Base-by-base conservation (phyloP, 2,888 invertebrate species). In the Adelognathus sp. region DNA sequence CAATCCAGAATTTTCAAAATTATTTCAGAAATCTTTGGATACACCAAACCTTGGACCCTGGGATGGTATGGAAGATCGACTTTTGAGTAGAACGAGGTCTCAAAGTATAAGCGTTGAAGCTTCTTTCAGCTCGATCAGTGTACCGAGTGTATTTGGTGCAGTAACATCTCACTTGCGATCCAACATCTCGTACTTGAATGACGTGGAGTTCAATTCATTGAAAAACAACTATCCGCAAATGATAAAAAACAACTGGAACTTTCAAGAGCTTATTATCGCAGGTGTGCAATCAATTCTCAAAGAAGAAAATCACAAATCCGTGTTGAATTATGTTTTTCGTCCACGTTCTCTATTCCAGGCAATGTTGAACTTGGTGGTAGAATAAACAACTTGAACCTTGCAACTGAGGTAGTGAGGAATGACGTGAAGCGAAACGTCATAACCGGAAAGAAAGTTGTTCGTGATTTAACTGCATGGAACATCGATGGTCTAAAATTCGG, bases 311-410 rank as follows among this genome's bases (percentile, higher is more conserved):
- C 2, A 7, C 11, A 7, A 16, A 4, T 50, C 21, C 21, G 11
- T n/a, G 4, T 50, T 21, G 21, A 24, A 5, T 41, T n/a, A n/a
- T n/a, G n/a, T n/a, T n/a, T n/a, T n/a, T n/a, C n/a, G n/a, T n/a
- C n/a, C n/a, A n/a, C n/a, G 33, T 39, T 24, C 11, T 31, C n/a
- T 6, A 52, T 36, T 67, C 69, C 39, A 91, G 93, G 90, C 29
- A 83, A 91, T 82, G 79, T 92, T 0, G 79, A 85, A 7, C 27
- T 85, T 31, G 81, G 88, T 39, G 90, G 91, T 0, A 86, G 83
- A 3, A 90, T 94, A 16, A 94, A 94, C 84, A 88, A 91, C 76
- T 86, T 93, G 52, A 92, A 93, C 88, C 88, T 94, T 27, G 85
- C 89, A 11, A 90, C 89, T 6, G 94, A 94, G 82, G 89, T 94